Evolutionary conservation across 2,888 invertebrate genomes (phyloP), one percentile per base, ranked within the genome.

Genomic region (Drosophila borealis): DNA sequence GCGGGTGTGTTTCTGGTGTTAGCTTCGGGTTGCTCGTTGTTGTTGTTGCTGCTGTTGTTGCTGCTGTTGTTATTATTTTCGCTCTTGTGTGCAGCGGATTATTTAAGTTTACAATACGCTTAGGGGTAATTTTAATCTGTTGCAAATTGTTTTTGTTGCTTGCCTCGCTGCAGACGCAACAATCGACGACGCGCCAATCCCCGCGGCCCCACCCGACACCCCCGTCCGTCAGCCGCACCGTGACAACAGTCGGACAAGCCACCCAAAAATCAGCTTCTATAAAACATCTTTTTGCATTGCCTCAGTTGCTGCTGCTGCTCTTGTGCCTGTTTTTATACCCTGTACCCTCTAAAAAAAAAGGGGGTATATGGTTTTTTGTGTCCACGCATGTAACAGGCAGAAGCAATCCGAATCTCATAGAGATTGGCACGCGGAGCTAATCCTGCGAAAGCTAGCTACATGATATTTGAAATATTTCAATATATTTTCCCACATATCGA

Each of bases 51-150:
- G 14, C 33, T 46, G 41, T 13, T 33, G 11, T 13, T 42, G 19
- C 13, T 5, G 37, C 4, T 14, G 49, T 19, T 39, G 13, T 46
- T 33, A 33, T 37, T 29, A 17, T 45, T 45, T 21, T 21, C 50
- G 44, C 8, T 45, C 50, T 56, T 62, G 41, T 25, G 57, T 39
- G 69, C 33, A 69, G 86, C 73, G 88, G 85, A 88, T 85, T 85
- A 88, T 88, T 86, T 80, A 84, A 86, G 89, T 88, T 87, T 85
- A 87, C 87, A 90, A 89, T 89, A 90, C 91, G 89, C 90, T 87
- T 78, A 88, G 91, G 91, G 88, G 90, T 90, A 89, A 91, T 91
- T 91, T 91, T 91, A 91, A 91, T 91, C 91, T 90, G 90, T 81
- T 89, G 85, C 89, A 91, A 91, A 91, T 91, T 91, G 91, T 91